A percentile compares a stretch with the other conserved stretches of the same genome.
Evolutionary conservation across 2,888 invertebrate genomes (phyloP).

Genomic region (Watsonalla cultraria): DNA sequence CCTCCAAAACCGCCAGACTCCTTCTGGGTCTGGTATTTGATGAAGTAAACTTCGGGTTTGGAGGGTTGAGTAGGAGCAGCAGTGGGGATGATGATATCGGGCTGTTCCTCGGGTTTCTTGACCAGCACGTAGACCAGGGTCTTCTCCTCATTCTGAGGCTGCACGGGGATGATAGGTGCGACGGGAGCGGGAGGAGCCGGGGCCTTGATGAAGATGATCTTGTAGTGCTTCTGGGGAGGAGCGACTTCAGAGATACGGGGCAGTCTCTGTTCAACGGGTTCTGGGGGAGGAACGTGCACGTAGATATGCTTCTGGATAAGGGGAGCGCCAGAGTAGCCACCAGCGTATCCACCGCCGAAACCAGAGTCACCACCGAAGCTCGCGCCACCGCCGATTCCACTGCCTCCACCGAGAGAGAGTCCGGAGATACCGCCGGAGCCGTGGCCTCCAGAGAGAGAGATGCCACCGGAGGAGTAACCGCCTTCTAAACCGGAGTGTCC

Average conservation of each 20-base stretch:
- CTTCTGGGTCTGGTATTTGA: constrained; percentile 87
- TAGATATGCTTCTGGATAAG: constrained; percentile 92
- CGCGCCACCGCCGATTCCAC: constrained; percentile 31
- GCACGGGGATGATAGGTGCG: constrained; percentile 88
- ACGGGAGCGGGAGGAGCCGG: constrained; percentile 90
- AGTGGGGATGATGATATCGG: constrained; percentile 87
- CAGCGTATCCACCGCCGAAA: constrained; percentile 60
- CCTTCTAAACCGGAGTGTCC: constrained; percentile 35
- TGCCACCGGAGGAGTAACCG: constrained; percentile 34
- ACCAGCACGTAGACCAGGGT: constrained; percentile 93
- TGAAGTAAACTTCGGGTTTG: constrained; percentile 95
- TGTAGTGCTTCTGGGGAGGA: constrained; percentile 92
- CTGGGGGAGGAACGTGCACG: constrained; percentile 93
- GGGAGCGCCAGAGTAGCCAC: constrained; percentile 76
- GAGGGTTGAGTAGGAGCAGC: constrained; percentile 89
- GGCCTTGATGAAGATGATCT: constrained; percentile 95
- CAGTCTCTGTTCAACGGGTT: constrained; percentile 85
- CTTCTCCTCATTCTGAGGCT: constrained; percentile 91
- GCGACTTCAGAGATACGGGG: constrained; percentile 82
- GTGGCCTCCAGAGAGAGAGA: constrained; percentile 24
- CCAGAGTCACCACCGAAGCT: constrained; percentile 55
- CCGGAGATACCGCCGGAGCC: constrained; percentile 27
- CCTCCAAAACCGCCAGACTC: constrained; percentile 50
- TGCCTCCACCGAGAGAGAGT: constrained; percentile 23
- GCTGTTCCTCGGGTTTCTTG: constrained; percentile 92